A percentile compares a stretch with the other conserved stretches of the same genome.
These are phyloP conservation scores for Eulemur coronatus DNA, from an alignment of 2,797 vertebrate species.

Conservation along the genomic window DNA sequence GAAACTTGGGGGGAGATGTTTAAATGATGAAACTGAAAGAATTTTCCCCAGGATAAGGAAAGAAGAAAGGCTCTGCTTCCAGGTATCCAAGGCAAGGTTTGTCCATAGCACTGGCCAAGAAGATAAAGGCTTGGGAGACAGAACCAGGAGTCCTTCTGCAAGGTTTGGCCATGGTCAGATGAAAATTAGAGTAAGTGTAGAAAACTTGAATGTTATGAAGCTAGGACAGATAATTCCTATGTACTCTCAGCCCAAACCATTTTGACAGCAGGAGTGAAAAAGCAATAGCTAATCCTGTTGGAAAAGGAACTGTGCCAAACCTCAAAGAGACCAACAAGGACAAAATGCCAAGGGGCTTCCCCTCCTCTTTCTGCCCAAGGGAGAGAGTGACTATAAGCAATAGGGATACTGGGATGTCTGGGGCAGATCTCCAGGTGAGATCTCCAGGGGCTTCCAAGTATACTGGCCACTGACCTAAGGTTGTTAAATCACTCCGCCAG, in stretches of 20 bases:
- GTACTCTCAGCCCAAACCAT: background rate
- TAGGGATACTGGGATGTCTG: background rate
- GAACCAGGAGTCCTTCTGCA: background rate
- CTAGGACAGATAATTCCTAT: background rate
- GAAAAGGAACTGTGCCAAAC: background rate
- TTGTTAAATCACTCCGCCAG: background rate
- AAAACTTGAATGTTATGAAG: conserved; percentile 13
- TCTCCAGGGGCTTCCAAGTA: background rate
- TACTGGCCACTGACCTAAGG: background rate
- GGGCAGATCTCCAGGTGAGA: background rate
- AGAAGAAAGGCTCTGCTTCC: background rate
- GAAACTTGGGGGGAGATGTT: background rate
- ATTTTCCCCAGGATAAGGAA: background rate
- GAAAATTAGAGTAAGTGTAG: background rate
- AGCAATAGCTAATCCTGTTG: background rate
- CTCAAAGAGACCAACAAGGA: background rate
- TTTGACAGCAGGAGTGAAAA: background rate
- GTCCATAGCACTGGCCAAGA: background rate
- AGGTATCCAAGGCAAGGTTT: background rate
- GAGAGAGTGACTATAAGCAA: background rate
- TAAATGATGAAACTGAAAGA: conserved; percentile 20
- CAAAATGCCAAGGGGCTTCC: background rate
- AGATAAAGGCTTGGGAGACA: background rate
- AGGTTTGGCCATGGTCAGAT: background rate
- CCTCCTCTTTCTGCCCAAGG: background rate